A percentile compares a stretch with the other conserved stretches of the same genome.
phyloP scores from a whole-genome alignment of 1,140 invertebrate genomes.

The Drosophila chauvacae region DNA sequence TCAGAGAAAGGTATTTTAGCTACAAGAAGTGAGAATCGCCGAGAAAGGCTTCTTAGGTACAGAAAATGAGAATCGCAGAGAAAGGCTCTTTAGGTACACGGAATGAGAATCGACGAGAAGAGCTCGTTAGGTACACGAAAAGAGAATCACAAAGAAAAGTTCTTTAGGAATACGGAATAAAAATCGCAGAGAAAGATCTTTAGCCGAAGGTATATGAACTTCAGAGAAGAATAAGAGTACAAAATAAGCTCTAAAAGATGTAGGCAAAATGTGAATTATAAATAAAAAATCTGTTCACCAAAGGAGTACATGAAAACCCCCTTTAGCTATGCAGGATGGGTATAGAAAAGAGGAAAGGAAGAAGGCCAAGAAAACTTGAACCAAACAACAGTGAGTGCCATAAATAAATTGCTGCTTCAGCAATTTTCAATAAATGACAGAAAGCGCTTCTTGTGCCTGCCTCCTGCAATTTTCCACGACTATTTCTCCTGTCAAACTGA shows the following conservation, averaged over 20 bases:
- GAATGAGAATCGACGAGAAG: not conserved
- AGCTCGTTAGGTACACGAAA: fast-evolving
- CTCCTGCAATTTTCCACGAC: not conserved
- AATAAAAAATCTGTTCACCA: not conserved
- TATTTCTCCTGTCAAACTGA: conserved; percentile 35
- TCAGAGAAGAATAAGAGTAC: not conserved
- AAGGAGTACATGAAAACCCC: not conserved
- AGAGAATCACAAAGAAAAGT: not conserved
- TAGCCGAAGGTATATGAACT: no score
- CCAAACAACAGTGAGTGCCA: conserved; percentile 40
- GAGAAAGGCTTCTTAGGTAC: not conserved
- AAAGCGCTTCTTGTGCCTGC: conserved; percentile 1
- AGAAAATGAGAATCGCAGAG: not conserved
- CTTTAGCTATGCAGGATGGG: not conserved
- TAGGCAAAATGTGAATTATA: not conserved
- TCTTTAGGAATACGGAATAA: not conserved
- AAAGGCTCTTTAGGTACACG: not conserved
- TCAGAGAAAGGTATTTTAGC: no score
- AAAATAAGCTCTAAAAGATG: not conserved
- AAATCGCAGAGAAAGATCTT: not conserved
- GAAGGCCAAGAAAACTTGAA: conserved; percentile 4
- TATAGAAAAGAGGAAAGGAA: not conserved
- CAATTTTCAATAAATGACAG: conserved; percentile 69
- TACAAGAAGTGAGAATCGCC: not conserved
- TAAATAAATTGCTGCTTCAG: conserved; percentile 71